phyloP scores from a whole-genome alignment of 2,888 invertebrate genomes.

The Drosophila melanosoma region DNA sequence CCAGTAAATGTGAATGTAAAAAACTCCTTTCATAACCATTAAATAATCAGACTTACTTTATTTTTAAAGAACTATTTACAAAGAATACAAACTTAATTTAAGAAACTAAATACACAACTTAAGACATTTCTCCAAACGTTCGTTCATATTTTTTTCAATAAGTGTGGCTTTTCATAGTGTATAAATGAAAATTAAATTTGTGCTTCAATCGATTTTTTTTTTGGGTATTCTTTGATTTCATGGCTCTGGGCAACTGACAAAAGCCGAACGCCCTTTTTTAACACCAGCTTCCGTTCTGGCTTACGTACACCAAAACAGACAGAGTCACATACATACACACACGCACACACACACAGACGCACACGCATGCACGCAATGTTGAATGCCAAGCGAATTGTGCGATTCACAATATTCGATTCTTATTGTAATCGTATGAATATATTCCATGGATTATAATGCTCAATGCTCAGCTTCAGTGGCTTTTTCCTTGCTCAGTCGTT shows the following conservation, averaged over 20 bases:
- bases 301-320: conserved; percentile 14
- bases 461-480: conserved; percentile 71
- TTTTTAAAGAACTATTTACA: neutral
- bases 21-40: neutral
- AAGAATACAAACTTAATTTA: neutral
- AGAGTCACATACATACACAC: neutral
- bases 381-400: conserved; percentile 51
- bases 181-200: conserved; percentile 29
- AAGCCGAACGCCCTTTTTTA: conserved; percentile 44
- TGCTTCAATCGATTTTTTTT: conserved; percentile 44
- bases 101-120: neutral
- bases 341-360: conserved; percentile 1
- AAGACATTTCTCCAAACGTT: neutral
- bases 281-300: conserved; percentile 49
- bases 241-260: conserved; percentile 35
- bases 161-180: neutral
- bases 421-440: conserved; percentile 79
- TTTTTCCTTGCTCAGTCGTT: conserved; percentile 72
- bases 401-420: conserved; percentile 73
- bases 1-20: neutral
- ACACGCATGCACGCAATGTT: conserved; percentile 8
- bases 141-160: no score
- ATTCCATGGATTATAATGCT: conserved; percentile 73
- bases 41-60: neutral
- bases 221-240: conserved; percentile 40